phyloP scores from a whole-genome alignment of 2,113 vertebrate species.

The Sylvia atricapilla region DNA sequence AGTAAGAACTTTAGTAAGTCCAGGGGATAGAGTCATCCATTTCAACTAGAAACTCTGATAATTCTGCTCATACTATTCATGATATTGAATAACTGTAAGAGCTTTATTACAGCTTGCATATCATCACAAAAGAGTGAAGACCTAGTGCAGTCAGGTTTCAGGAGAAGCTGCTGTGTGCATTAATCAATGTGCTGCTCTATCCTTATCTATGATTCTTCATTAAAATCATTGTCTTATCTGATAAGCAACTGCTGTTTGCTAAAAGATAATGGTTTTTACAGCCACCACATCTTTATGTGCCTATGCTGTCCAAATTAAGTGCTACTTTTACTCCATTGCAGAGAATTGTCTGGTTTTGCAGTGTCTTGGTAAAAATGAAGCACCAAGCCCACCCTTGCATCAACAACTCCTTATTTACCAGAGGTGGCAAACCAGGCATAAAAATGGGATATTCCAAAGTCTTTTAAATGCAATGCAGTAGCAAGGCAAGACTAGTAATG shows the following conservation, averaged over 20 bases:
- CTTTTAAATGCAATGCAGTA: background rate
- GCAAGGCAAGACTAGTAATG: background rate
- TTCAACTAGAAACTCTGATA: conserved; percentile 17
- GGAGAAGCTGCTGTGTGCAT: background rate
- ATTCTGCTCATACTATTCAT: conserved; percentile 15
- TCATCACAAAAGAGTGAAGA: background rate
- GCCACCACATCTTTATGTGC: background rate
- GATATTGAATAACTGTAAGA: conserved; percentile 55
- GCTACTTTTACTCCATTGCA: background rate
- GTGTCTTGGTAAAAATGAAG: background rate
- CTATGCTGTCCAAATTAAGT: background rate
- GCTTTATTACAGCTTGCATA: conserved; percentile 27
- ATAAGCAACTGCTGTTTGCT: conserved; percentile 35
- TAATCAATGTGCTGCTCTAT: conserved; percentile 14
- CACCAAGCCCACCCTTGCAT: background rate
- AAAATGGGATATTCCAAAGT: background rate
- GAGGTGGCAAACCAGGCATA: background rate
- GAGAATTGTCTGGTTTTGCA: background rate
- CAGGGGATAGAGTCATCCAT: background rate
- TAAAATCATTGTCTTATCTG: conserved; percentile 63
- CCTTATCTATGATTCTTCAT: conserved; percentile 59
- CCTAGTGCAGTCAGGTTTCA: conserved; percentile 24
- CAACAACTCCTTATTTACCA: background rate
- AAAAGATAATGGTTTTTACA: conserved; percentile 18
- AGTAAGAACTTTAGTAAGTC: conserved; percentile 4